phyloP scores from a whole-genome alignment of 2,888 invertebrate genomes.

The Arctia plantaginis region DNA sequence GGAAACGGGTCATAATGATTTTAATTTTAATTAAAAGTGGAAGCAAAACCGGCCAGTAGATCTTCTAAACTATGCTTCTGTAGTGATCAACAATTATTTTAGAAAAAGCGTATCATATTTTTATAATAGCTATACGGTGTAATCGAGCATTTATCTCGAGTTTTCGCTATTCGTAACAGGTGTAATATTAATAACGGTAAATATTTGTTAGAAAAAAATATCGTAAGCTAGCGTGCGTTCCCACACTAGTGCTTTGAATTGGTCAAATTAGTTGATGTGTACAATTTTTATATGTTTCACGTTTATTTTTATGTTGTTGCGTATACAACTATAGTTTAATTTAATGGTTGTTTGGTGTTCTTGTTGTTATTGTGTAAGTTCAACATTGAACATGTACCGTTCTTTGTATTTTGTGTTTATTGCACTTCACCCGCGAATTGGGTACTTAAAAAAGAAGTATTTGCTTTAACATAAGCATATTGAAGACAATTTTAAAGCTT shows the following conservation, averaged over 20 bases:
- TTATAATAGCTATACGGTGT: constrained; percentile 52
- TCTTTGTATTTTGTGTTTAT: constrained; percentile 8
- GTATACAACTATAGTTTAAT: constrained; percentile 36
- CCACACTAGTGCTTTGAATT: constrained; percentile 72
- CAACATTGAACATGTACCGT: constrained; percentile 23
- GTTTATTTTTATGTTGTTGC: constrained; percentile 44
- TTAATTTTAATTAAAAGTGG: constrained; percentile 68
- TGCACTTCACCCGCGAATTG: background rate
- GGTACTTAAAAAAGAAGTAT: no score
- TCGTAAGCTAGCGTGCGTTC: constrained; percentile 67
- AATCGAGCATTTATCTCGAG: constrained; percentile 56
- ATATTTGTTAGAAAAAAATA: constrained; percentile 63
- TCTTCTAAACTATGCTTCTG: constrained; percentile 73
- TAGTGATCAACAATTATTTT: constrained; percentile 71
- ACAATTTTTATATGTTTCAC: constrained; percentile 54
- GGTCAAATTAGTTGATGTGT: constrained; percentile 57
- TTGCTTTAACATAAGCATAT: no score
- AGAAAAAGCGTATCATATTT: constrained; percentile 78
- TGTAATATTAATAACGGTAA: constrained; percentile 63
- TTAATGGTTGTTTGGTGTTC: constrained; percentile 41
- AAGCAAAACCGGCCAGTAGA: constrained; percentile 63
- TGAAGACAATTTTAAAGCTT: no score
- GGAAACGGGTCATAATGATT: constrained; percentile 54
- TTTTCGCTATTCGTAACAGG: constrained; percentile 63
- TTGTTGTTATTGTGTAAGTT: constrained; percentile 30